phyloP scores from a whole-genome alignment of 2,888 invertebrate genomes.

The Laspeyria flexula region DNA sequence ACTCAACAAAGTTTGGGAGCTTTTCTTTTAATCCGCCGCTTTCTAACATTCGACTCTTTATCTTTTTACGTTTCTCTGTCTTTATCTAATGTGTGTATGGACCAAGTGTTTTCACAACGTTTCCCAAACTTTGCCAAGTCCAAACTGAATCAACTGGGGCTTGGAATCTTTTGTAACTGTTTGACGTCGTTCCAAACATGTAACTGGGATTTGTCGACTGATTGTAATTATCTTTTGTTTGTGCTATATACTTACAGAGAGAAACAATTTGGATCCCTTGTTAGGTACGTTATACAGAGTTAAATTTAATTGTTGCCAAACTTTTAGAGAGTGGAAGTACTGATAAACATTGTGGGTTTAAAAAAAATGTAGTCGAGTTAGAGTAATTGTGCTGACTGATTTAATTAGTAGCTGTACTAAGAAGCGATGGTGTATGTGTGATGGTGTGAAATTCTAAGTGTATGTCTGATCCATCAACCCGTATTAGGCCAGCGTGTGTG shows the following conservation, averaged over 20 bases:
- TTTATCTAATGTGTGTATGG: conserved; percentile 8
- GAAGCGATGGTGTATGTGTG: too few relatives aligned
- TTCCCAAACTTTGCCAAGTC: conserved; percentile 1
- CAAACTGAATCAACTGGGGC: conserved; percentile 2
- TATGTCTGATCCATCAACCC: too few relatives aligned
- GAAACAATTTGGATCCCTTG: not conserved
- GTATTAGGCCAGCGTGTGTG: too few relatives aligned
- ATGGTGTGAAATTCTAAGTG: too few relatives aligned
- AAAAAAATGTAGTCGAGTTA: too few relatives aligned
- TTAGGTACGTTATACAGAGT: too few relatives aligned
- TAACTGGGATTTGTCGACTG: not conserved
- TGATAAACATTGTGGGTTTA: too few relatives aligned
- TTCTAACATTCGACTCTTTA: conserved; percentile 31
- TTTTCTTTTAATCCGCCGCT: conserved; percentile 36
- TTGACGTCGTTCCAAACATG: not conserved
- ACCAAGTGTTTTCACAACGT: conserved; percentile 5
- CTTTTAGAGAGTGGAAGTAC: too few relatives aligned
- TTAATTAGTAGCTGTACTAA: too few relatives aligned
- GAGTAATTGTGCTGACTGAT: too few relatives aligned
- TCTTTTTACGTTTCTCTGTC: conserved; percentile 24
- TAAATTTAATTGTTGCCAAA: too few relatives aligned
- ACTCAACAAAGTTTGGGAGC: conserved; percentile 25
- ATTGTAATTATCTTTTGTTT: not conserved
- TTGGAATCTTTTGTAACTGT: not conserved
- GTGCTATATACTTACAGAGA: not conserved